These are phyloP conservation scores for Pipa parva DNA, from an alignment of 2,113 vertebrate genomes.

Conservation along the genomic window DNA sequence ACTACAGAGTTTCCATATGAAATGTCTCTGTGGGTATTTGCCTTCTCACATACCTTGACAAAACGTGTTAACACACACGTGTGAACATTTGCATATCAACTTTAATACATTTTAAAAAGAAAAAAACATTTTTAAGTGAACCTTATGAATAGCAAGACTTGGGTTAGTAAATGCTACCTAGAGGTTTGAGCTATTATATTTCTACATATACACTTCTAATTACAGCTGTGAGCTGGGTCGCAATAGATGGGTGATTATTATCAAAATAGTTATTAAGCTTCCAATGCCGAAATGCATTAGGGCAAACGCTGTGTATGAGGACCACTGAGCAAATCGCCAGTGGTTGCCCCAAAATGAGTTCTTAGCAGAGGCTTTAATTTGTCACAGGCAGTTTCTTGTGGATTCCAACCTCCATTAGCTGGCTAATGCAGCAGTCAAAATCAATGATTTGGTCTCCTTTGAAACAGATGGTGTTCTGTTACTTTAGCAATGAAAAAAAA, in stretches of 20 bases:
- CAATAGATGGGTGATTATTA: neutral
- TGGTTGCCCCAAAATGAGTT: constrained; percentile 39
- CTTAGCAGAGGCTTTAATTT: constrained; percentile 31
- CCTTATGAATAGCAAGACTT: neutral
- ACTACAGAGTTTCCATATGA: no score
- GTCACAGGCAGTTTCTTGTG: constrained; percentile 39
- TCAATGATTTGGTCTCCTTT: neutral
- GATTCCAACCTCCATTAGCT: constrained; percentile 38
- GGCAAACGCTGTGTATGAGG: constrained; percentile 10
- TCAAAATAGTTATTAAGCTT: constrained; percentile 23
- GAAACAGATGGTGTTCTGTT: constrained; percentile 40
- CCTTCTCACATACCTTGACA: no score
- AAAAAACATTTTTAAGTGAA: neutral
- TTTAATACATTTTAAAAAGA: no score
- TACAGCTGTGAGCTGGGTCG: neutral
- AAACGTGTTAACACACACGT: no score
- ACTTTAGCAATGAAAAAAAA: constrained; percentile 14
- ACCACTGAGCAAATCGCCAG: constrained; percentile 4
- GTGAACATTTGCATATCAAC: no score
- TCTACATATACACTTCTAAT: neutral
- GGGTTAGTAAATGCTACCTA: neutral
- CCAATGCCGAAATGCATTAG: constrained; percentile 20
- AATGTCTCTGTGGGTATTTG: no score
- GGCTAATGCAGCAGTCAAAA: constrained; percentile 25
- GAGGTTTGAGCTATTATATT: neutral